phyloP scores from a whole-genome alignment of 2,888 invertebrate genomes.

The Sthenelais limicola region DNA sequence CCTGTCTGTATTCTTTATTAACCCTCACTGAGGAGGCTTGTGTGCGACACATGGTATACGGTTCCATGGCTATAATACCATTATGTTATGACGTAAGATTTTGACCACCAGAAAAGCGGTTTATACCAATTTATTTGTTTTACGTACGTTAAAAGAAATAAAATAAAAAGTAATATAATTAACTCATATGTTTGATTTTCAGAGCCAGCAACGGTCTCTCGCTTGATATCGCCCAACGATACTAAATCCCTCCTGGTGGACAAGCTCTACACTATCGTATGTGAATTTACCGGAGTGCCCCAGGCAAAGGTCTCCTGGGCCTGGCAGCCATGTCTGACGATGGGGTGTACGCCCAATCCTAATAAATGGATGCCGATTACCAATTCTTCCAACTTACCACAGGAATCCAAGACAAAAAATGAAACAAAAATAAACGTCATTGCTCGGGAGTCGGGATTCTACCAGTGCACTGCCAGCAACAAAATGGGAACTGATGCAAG shows the following conservation, averaged over 20 bases:
- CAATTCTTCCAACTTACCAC: constrained; percentile 8
- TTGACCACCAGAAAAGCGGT: no score
- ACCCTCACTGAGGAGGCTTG: no score
- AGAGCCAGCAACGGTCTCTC: constrained; percentile 30
- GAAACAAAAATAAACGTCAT: background rate
- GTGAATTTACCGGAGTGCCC: constrained; percentile 28
- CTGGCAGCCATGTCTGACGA: constrained; percentile 45
- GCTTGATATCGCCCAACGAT: background rate
- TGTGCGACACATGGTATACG: no score
- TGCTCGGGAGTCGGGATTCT: constrained; percentile 37
- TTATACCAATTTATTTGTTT: no score
- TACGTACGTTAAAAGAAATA: no score
- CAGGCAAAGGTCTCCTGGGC: constrained; percentile 35
- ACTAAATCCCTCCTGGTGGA: constrained; percentile 27
- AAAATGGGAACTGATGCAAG: constrained; percentile 15
- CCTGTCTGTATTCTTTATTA: no score
- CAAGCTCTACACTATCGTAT: constrained; percentile 19
- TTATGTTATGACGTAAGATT: no score
- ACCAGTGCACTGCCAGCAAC: constrained; percentile 32
- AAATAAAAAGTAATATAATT: no score
- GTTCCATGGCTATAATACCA: no score
- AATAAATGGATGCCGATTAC: constrained; percentile 1
- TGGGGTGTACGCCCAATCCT: background rate
- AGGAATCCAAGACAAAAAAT: background rate
- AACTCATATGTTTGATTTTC: background rate